Evolutionary conservation across 64 coral and sea anemone species (phyloP), one percentile per base, ranked within the genome.

Genomic region (Montipora foliosa): DNA sequence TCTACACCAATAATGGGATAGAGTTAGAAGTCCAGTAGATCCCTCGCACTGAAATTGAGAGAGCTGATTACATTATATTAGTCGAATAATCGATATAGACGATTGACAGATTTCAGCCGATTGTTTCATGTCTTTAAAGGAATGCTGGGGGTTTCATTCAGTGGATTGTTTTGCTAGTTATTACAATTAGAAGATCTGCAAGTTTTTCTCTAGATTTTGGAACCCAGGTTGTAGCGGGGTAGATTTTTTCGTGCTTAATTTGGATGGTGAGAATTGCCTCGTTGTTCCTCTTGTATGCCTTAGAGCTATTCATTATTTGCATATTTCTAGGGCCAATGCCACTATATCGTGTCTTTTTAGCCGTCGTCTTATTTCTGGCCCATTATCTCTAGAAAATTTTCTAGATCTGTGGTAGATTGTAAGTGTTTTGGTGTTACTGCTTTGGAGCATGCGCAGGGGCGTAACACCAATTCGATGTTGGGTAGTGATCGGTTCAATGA

Each of bases 1-100:
- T 85, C 15, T 90, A 71, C 19, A 19, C 49, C 20, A 37, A 64
- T 47, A 77, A 90, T 17, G 17, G 48, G 2, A 86, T 95, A 0
- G 53, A 85, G 20, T 45, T 95, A 45, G 88, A 95, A 24, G 62
- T 95, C 48, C 71, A 90, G 45, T 95, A 80, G 93, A 84, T 86
- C 12, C 88, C 87, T 67, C 55, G 88, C 7, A 90, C 53, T 68
- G 55, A 84, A 45, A 50, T 90, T 50, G 93, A 90, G 11, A 62
- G 88, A 44, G 93, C 87, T 5, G 93, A 95, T 90, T 95, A 62
- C 1, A 37, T 37, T 37, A 37, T 37, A 37, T 37, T 37, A 37
- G 29, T 37, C 29, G 29, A 37, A 37, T 37, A 0, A 37, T 37
- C 29, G 29, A 37, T 37, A 37, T 1, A 37, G 29, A 37, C 29